Evolutionary conservation across 2,888 invertebrate species (phyloP).

Genomic region (Apocheima hispidaria): DNA sequence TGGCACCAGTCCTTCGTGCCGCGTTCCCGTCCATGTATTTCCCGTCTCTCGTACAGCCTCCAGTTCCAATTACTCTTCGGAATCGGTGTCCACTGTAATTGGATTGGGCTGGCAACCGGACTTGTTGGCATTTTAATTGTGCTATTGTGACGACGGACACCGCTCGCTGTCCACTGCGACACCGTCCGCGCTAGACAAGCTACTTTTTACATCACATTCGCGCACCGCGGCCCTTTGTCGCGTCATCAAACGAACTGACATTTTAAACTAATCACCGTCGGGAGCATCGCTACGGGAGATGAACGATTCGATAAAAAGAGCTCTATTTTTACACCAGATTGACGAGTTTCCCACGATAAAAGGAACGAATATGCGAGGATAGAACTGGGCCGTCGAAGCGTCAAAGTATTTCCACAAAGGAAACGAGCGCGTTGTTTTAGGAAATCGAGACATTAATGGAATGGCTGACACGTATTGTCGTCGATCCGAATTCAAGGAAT

Average conservation of each 20-base stretch:
- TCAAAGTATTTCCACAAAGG: constrained; percentile 77
- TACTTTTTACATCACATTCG: constrained; percentile 68
- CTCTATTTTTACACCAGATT: constrained; percentile 38
- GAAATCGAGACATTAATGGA: constrained; percentile 80
- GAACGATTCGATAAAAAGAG: constrained; percentile 29
- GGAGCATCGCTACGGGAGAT: constrained; percentile 14
- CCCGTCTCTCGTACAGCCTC: constrained; percentile 71
- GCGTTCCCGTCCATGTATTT: constrained; percentile 70
- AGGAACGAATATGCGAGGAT: constrained; percentile 64
- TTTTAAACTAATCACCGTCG: constrained; percentile 31
- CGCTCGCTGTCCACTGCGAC: constrained; percentile 68
- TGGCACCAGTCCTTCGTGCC: constrained; percentile 56
- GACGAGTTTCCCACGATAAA: constrained; percentile 67
- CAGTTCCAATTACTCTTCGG: constrained; percentile 84
- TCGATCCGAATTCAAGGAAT: constrained; percentile 72
- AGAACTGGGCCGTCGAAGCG: constrained; percentile 66
- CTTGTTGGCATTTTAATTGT: constrained; percentile 87
- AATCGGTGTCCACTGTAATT: constrained; percentile 85
- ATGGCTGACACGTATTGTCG: constrained; percentile 81
- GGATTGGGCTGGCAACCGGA: constrained; percentile 84
- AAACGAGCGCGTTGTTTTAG: constrained; percentile 71
- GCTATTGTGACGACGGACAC: constrained; percentile 83
- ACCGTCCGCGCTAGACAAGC: constrained; percentile 73
- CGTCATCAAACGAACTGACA: constrained; percentile 31
- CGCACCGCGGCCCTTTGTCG: constrained; percentile 18